Base-by-base conservation (phyloP, 2,888 invertebrate species). In the Sarcophaga caerulescens region DNA sequence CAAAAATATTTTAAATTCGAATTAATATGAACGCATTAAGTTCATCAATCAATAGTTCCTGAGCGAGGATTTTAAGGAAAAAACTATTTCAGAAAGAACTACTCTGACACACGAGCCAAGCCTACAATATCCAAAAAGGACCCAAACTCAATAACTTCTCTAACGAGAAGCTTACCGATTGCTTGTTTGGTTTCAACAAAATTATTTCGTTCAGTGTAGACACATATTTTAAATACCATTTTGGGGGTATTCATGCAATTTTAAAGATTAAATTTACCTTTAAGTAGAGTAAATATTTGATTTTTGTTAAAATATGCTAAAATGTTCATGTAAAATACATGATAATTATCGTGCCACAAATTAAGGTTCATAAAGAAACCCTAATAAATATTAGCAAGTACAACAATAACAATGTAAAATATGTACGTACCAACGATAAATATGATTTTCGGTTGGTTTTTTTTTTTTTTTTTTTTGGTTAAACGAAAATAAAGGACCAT, bases 241-340 rank as follows among this genome's bases (percentile, higher is more conserved):
- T 35, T 35, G 35, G 35, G 35, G 35, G 6, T 6, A 35, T 35
- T 35, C 6, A 45, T 44, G 44, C 10, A 45, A 66, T 78, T 65
- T 78, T 78, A 66, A 66, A 71, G 25, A 52, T 10, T n/a, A 60
- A 74, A 74, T 59, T 82, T 66, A 12, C 17, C 59, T 14, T 59
- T 35, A 79, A 75, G 57, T 60, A 68, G 75, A 75, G 62, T 60
- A 71, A 82, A 85, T 75, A 79, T 85, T 82, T 68, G 78, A 79
- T 82, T 86, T 35, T 81, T 75, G 76, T 88, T 88, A 88, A 90
- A 88, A 88, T 89, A 75, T 80, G 77, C 66, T 65, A 68, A 47
- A 14, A 81, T 80, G 63, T 79, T 73, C 23, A 44, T 83, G 59
- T 52, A 52, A 23, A 19, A 60, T 77, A 23, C 19, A 68, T 77